Evolutionary conservation across 2,797 vertebrate genomes (phyloP).

Genomic region (Hapalemur alaotrensis): DNA sequence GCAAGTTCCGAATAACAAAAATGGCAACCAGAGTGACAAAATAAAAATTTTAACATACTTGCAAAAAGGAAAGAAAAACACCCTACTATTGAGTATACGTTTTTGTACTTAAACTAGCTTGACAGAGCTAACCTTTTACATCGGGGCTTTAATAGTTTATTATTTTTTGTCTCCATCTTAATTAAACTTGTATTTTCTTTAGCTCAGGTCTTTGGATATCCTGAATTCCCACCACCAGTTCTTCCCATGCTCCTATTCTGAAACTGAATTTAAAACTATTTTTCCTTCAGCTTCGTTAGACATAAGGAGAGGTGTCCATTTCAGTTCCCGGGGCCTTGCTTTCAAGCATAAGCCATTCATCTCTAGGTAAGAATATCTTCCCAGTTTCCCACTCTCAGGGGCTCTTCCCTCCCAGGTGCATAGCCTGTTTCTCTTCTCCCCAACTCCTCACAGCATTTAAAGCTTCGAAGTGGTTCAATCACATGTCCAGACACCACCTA

Average conservation of each 20-base stretch:
- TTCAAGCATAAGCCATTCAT: not conserved
- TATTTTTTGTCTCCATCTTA: not conserved
- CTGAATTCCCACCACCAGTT: not conserved
- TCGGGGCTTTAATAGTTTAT: not conserved
- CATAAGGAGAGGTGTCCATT: not conserved
- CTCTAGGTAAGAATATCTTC: not conserved
- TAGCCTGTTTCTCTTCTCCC: not conserved
- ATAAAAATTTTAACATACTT: not conserved
- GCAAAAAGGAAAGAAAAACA: not conserved
- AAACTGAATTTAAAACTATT: not conserved
- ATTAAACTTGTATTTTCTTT: not conserved
- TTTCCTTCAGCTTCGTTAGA: not conserved
- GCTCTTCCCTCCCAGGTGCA: not conserved
- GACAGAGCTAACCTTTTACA: not conserved
- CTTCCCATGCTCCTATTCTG: not conserved
- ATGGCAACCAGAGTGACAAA: not conserved
- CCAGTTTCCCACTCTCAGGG: not conserved
- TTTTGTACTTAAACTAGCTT: not conserved
- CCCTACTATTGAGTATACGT: not conserved
- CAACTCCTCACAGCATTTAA: not conserved
- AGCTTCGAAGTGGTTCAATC: not conserved
- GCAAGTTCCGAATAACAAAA: conserved; percentile 28
- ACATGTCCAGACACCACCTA: not conserved
- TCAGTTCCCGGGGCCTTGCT: not conserved
- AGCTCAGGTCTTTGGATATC: conserved; percentile 13